phyloP scores from a whole-genome alignment of 2,888 invertebrate species.

The Holacanthella duospinosa region DNA sequence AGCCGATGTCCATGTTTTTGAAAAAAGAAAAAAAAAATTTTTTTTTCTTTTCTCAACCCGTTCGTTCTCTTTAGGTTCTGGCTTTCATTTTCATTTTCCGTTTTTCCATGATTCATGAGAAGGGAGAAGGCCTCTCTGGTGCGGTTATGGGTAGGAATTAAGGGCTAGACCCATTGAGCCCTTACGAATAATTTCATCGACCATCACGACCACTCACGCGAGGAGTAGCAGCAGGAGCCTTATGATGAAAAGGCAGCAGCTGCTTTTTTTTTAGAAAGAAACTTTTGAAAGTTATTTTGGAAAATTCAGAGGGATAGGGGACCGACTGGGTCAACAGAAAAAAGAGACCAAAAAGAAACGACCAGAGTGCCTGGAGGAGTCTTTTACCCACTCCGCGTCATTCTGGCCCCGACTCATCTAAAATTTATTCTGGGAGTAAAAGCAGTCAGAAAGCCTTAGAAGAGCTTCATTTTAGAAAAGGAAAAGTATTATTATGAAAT shows the following conservation, averaged over 20 bases:
- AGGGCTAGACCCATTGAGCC: background rate
- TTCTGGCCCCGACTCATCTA: background rate
- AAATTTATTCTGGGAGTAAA: constrained; percentile 2
- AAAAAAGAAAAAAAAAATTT: background rate
- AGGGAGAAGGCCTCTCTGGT: background rate
- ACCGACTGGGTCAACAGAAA: background rate
- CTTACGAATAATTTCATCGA: background rate
- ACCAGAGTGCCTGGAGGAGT: too few relatives aligned
- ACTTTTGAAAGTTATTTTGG: background rate
- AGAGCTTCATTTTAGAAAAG: constrained; percentile 2
- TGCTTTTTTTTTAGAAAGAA: background rate
- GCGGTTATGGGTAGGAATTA: background rate
- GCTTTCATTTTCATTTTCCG: constrained; percentile 1
- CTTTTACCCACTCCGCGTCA: too few relatives aligned
- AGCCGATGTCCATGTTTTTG: background rate
- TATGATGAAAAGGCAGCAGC: constrained; percentile 2
- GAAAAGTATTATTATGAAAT: background rate
- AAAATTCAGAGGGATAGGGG: background rate
- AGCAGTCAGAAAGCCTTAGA: background rate
- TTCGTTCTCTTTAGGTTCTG: background rate
- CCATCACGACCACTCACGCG: background rate
- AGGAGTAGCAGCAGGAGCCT: too few relatives aligned
- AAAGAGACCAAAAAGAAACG: background rate
- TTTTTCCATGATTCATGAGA: background rate
- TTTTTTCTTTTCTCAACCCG: too few relatives aligned